Percentiles rank a stretch among this genome's conserved stretches.
These are phyloP conservation scores for Halocynthia roretzi DNA, from an alignment of 23 tunicate species.

Conservation along the genomic window DNA sequence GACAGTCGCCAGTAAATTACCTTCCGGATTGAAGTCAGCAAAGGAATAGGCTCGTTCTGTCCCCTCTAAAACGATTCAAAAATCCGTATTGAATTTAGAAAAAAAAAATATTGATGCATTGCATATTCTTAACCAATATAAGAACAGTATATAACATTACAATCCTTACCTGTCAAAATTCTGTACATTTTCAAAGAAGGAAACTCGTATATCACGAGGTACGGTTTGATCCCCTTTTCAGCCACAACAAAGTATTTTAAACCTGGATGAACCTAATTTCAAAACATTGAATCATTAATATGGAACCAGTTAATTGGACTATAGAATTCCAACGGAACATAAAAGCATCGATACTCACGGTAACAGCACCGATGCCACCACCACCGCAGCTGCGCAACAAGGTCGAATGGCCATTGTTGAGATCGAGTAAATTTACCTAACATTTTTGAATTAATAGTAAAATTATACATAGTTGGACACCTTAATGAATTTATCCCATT, in stretches of 20 bases:
- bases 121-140: neutral
- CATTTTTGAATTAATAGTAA: neutral
- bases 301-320: neutral
- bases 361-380: constrained; percentile 76
- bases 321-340: neutral
- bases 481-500: neutral
- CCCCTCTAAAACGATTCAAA: constrained; percentile 32
- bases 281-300: neutral
- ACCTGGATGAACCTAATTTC: constrained; percentile 62
- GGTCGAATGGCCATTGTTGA: constrained; percentile 31
- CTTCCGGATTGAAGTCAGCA: constrained; percentile 86
- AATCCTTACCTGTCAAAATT: constrained; percentile 42
- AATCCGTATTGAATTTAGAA: neutral
- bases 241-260: constrained; percentile 84
- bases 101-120: neutral
- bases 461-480: neutral
- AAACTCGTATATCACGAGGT: constrained; percentile 75
- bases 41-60: constrained; percentile 84
- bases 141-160: neutral
- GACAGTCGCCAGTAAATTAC: constrained; percentile 93
- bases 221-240: constrained; percentile 89
- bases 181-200: constrained; percentile 74
- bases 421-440: constrained; percentile 74
- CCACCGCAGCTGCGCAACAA: constrained; percentile 77
- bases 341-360: constrained; percentile 35